phyloP scores from a whole-genome alignment of 2,888 invertebrate genomes.

The Endotricha flammealis region DNA sequence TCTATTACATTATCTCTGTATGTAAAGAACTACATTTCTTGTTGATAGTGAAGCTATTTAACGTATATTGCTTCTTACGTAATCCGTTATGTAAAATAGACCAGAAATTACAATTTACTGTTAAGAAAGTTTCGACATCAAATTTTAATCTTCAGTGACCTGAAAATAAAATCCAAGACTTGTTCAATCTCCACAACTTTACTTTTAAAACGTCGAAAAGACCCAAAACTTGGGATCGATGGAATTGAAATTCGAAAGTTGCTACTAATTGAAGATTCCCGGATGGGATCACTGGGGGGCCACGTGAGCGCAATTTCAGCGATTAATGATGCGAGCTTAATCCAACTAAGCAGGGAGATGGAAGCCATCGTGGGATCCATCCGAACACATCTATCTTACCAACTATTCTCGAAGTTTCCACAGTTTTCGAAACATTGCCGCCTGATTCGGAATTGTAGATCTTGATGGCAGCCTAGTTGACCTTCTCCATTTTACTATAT shows the following conservation, averaged over 20 bases:
- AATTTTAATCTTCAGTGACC: no score
- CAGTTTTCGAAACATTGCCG: slow-evolving; percentile 8
- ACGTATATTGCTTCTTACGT: no score
- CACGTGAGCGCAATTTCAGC: slow-evolving; percentile 66
- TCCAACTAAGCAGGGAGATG: slow-evolving; percentile 65
- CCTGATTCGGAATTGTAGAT: slow-evolving; percentile 14
- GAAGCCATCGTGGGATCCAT: slow-evolving; percentile 51
- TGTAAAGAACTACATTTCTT: no score
- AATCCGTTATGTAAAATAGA: no score
- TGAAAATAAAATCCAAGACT: no score
- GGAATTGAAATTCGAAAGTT: slow-evolving; percentile 64
- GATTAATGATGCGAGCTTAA: slow-evolving; percentile 73
- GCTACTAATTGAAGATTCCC: slow-evolving; percentile 67
- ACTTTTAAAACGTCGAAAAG: no score
- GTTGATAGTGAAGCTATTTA: no score
- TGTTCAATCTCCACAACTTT: no score
- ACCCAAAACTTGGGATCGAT: slow-evolving; percentile 37
- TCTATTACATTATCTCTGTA: no score
- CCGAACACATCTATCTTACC: slow-evolving; percentile 45
- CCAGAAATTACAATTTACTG: no score
- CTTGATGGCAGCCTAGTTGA: slow-evolving; percentile 14
- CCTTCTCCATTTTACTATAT: neutral
- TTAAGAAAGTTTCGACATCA: no score
- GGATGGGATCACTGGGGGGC: slow-evolving; percentile 30
- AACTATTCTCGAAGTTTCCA: slow-evolving; percentile 44